Conservation (phyloP, 2,113 vertebrate species). For the Nerophis ophidion region DNA sequence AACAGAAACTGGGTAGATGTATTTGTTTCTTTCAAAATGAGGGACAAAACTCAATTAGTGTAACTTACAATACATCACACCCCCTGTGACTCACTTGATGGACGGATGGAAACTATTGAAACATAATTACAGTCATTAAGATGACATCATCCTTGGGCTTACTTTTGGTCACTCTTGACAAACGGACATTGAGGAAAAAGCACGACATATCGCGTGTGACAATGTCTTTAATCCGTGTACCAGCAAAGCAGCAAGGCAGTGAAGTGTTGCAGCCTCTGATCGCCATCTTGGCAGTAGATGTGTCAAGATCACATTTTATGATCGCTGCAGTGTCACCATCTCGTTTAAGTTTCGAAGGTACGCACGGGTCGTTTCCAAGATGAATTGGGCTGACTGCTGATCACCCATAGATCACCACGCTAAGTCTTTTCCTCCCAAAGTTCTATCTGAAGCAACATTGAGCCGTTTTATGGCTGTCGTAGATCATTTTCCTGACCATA, state of each 20-base stretch:
- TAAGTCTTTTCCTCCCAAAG: constrained; percentile 46
- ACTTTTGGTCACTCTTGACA: constrained; percentile 46
- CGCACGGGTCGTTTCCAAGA: constrained; percentile 60
- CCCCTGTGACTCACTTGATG: constrained; percentile 28
- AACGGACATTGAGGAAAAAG: constrained; percentile 30
- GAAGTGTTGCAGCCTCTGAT: constrained; percentile 17
- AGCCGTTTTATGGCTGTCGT: constrained; percentile 57
- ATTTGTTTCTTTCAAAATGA: constrained; percentile 11
- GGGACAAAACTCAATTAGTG: constrained; percentile 2
- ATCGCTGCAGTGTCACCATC: constrained; percentile 58
- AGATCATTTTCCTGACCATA: constrained; percentile 64
- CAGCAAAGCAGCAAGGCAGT: constrained; percentile 4
- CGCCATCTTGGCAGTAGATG: constrained; percentile 35
- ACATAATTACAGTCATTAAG: constrained; percentile 43
- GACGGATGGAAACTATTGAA: constrained; percentile 55
- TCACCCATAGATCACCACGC: constrained; percentile 63
- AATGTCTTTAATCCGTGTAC: constrained; percentile 2
- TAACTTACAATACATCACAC: constrained; percentile 5
- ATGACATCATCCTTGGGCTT: constrained; percentile 46
- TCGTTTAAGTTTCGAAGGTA: constrained; percentile 58
- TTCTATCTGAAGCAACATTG: constrained; percentile 49
- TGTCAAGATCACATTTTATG: constrained; percentile 51
- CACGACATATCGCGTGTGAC: constrained; percentile 13
- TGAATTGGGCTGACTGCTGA: constrained; percentile 65
- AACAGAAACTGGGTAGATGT: neutral